Evolutionary conservation across 2,888 invertebrate genomes (phyloP).

Genomic region (Ectobius pallidus): DNA sequence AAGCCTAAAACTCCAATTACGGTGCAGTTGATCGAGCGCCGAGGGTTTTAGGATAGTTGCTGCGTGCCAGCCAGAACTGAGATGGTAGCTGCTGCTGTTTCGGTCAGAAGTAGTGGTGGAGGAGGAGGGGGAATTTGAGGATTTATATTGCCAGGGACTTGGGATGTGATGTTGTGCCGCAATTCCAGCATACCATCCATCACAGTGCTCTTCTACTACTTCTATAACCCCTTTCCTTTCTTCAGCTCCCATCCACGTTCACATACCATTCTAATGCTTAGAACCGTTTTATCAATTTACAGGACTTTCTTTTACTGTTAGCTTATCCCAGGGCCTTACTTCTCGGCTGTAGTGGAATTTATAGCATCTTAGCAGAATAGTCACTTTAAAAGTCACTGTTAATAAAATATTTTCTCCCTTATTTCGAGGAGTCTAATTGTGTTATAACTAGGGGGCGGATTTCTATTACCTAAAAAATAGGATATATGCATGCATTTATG

Average conservation of each 20-base stretch:
- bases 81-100: constrained; percentile 7
- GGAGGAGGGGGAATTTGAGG: not conserved
- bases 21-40: constrained; percentile 36
- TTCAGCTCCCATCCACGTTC: not conserved
- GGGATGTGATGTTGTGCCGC: constrained; percentile 17
- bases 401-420: no score
- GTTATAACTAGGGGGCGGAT: no score
- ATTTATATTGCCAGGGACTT: constrained; percentile 28
- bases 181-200: constrained; percentile 29
- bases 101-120: constrained; percentile 1
- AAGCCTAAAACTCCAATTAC: constrained; percentile 33
- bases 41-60: constrained; percentile 10
- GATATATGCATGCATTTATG: no score
- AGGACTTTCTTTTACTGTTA: no score
- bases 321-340: no score
- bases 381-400: no score
- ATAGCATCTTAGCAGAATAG: no score
- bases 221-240: constrained; percentile 5
- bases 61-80: not conserved
- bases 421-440: no score
- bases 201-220: not conserved
- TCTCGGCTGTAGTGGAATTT: no score
- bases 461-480: no score
- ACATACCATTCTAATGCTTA: not conserved
- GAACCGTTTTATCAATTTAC: no score